A percentile compares a stretch with the other conserved stretches of the same genome.
Evolutionary conservation across 2,797 vertebrate species (phyloP).

Genomic region (Sebastes glaucus): DNA sequence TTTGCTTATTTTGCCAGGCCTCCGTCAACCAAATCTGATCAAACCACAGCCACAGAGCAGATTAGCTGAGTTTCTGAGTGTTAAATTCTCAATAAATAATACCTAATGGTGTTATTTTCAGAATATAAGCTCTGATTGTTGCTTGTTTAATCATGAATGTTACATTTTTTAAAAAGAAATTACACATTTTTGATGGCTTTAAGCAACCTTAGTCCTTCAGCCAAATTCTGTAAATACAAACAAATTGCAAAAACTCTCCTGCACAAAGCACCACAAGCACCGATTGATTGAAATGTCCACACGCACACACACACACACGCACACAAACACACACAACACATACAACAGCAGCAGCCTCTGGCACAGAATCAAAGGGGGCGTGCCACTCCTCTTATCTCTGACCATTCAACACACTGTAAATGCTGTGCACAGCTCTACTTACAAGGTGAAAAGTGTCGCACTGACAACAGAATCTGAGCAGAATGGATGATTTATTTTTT

Average conservation of each 20-base stretch:
- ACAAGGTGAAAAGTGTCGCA: constrained; percentile 30
- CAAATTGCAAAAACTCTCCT: neutral
- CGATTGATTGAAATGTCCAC: constrained; percentile 5
- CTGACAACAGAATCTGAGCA: neutral
- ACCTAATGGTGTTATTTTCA: neutral
- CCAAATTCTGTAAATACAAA: neutral
- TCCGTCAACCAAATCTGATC: neutral
- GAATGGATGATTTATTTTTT: neutral
- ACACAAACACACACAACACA: neutral
- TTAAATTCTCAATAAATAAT: neutral
- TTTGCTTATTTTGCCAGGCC: neutral
- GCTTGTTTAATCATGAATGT: neutral
- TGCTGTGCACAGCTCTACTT: neutral
- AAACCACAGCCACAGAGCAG: neutral
- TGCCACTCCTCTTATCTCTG: neutral
- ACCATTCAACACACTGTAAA: neutral
- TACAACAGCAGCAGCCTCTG: neutral
- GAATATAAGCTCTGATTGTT: neutral
- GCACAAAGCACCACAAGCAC: neutral
- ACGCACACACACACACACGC: neutral
- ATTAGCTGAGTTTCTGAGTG: neutral
- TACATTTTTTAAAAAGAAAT: neutral
- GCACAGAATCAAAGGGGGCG: constrained; percentile 10
- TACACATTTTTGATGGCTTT: neutral
- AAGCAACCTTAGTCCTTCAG: neutral